Base-by-base conservation (phyloP, 1,140 invertebrate genomes). In the Gryon sp. region DNA sequence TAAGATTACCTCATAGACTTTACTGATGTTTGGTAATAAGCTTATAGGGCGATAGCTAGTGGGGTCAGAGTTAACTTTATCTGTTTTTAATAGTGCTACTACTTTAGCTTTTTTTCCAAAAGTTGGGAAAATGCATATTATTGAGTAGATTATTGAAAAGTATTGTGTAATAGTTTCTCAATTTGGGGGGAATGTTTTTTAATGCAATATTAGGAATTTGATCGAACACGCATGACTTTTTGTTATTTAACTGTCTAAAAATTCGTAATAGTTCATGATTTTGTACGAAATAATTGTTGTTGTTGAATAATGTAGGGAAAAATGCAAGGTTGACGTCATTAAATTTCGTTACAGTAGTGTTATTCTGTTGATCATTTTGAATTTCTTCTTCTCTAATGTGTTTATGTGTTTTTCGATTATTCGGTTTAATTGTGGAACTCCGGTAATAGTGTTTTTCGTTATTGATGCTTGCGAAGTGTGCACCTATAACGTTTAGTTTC, bases 121-220 rank as follows among this genome's bases (percentile, higher is more conserved):
- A 0, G n/a, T n/a, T n/a, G n/a, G n/a, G n/a, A n/a, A n/a, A n/a
- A n/a, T n/a, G n/a, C n/a, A n/a, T n/a, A n/a, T 53, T 43, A 28
- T 68, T 55, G 7, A 57, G 11, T 28, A 55, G 8, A 18, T 66
- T 74, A n/a, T 74, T 74, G 19, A 65, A 74, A 2, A 70, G 2
- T 0, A 63, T 63, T 0, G 18, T 38, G 14, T 48, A 48, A 38
- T 45, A 48, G 3, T 6, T 26, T 2, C 50, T 60, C 19, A 59
- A 6, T 36, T 16, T 16, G 11, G 1, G 1, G 7, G 53, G 41
- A 0, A 53, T 19, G 2, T 50, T 15, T 59, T 57, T 69, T 11
- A 57, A 18, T 1, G 16, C 43, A 8, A 69, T 46, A 4, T 69
- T 69, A 8, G 52, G 52, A 0, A 46, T 50, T 4, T 48, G 14